Evolutionary conservation across 2,113 vertebrate species (phyloP), one percentile per base, ranked within the genome.

Genomic region (Calidris pygmaea): DNA sequence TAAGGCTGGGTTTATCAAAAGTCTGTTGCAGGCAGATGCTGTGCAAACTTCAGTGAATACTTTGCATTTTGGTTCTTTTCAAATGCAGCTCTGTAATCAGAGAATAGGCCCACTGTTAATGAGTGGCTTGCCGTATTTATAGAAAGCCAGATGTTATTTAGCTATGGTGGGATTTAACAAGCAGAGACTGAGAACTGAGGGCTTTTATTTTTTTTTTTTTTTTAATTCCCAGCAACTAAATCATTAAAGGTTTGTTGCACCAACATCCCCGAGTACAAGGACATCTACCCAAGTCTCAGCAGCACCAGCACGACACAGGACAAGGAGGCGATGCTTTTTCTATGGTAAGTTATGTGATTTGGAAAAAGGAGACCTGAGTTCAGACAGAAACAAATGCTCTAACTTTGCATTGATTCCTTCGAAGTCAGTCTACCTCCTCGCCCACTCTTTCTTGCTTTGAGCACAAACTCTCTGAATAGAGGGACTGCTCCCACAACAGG

Each of bases 71-170:
- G 15, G 37, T 91, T 91, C 85, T 90, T 96, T 94, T 91, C 81
- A 96, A 87, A 83, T 63, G 45, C 53, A 83, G 87, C 81, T 96
- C 91, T 90, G 63, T 82, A 92, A 95, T 92, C 63, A 74, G 41
- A 86, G 90, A 97, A 94, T 89, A 93, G 82, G 77, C 48, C 72
- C 75, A 88, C 67, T 88, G 95, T 94, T 96, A 94, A 93, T 86
- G 72, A 86, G 52, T 86, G 35, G 41, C 55, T 91, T 85, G 82
- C 63, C 35, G 41, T 96, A 95, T 90, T 94, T 96, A 90, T 93
- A 93, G 95, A 90, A 86, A 62, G 55, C 72, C 96, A 95, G 96
- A 91, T 96, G 93, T 92, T 93, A 90, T 77, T 94, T 84, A 95
- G 75, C 87, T 81, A 74, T 76, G 39, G 43, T 63, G 63, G 67